A percentile compares a stretch with the other conserved stretches of the same genome.
phyloP scores from a whole-genome alignment of 2,797 vertebrate genomes.

The Paratrypauchen microcephalus region DNA sequence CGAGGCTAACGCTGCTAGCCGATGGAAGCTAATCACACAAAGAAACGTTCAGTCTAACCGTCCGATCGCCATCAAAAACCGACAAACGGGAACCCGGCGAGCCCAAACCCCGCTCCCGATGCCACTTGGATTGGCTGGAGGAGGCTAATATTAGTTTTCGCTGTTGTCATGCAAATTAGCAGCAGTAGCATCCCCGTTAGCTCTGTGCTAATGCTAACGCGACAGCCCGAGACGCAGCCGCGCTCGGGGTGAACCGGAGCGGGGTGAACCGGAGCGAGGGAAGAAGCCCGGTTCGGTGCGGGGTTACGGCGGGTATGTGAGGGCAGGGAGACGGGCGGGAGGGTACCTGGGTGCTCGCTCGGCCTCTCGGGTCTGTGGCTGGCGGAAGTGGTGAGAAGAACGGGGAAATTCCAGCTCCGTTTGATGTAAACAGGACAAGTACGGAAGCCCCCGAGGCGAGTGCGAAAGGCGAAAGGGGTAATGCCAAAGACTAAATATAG shows the following conservation, averaged over 20 bases:
- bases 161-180: slow-evolving; percentile 81
- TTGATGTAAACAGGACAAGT: slow-evolving; percentile 76
- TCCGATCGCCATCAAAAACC: slow-evolving; percentile 18
- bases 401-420: slow-evolving; percentile 83
- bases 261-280: slow-evolving; percentile 14
- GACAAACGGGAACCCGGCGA: slow-evolving; percentile 30
- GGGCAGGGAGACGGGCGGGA: slow-evolving; percentile 52
- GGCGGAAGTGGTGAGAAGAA: slow-evolving; percentile 82
- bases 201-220: slow-evolving; percentile 59
- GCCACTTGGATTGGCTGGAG: slow-evolving; percentile 65
- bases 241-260: slow-evolving; percentile 12
- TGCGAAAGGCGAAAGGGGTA: neutral
- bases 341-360: slow-evolving; percentile 71
- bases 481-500: too few species aligned
- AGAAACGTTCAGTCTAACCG: slow-evolving; percentile 7
- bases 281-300: slow-evolving; percentile 10
- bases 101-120: slow-evolving; percentile 40
- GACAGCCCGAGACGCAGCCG: slow-evolving; percentile 51
- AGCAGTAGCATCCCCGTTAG: slow-evolving; percentile 69
- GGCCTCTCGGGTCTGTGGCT: slow-evolving; percentile 72
- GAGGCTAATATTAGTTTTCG: slow-evolving; percentile 76
- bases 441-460: slow-evolving; percentile 11
- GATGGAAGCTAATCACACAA: slow-evolving; percentile 42
- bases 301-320: slow-evolving; percentile 27
- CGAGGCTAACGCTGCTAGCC: slow-evolving; percentile 34